Conservation (phyloP, 1,140 invertebrate species). For the Scaptodrosophila lebanonensis region DNA sequence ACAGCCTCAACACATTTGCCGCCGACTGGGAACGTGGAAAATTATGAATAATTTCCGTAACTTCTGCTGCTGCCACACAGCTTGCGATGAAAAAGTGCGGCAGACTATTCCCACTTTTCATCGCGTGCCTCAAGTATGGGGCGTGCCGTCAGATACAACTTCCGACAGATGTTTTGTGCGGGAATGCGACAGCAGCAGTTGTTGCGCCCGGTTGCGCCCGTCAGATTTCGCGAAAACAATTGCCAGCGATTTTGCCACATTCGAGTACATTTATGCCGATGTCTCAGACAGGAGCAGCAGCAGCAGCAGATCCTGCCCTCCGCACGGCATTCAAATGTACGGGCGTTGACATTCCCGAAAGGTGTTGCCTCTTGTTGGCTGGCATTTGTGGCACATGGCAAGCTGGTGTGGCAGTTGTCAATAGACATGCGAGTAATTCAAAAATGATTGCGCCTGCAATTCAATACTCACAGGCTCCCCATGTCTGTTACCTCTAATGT, state of each 20-base stretch:
- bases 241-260: constrained; percentile 48
- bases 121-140: constrained; percentile 36
- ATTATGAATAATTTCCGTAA: constrained; percentile 76
- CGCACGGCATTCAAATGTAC: constrained; percentile 40
- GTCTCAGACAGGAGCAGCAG: constrained; percentile 46
- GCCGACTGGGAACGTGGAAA: constrained; percentile 61
- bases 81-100: constrained; percentile 54
- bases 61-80: constrained; percentile 45
- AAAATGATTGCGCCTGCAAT: constrained; percentile 23
- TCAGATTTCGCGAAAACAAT: too few species aligned
- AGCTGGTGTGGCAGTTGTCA: constrained; percentile 46
- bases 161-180: constrained; percentile 69
- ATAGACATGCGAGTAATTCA: constrained; percentile 36
- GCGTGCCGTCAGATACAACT: constrained; percentile 74
- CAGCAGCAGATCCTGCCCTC: too few species aligned
- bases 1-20: constrained; percentile 19
- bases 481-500: too few species aligned
- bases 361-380: constrained; percentile 32
- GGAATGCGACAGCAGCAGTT: constrained; percentile 30
- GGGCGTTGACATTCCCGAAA: constrained; percentile 62
- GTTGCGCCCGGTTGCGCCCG: constrained; percentile 65
- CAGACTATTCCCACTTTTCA: constrained; percentile 31
- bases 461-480: background rate
- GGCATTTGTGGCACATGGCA: constrained; percentile 42
- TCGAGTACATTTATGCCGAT: too few species aligned